A percentile compares a stretch with the other conserved stretches of the same genome.
Conservation (phyloP, 2,113 vertebrate species). For the Tragulus kanchil region DNA sequence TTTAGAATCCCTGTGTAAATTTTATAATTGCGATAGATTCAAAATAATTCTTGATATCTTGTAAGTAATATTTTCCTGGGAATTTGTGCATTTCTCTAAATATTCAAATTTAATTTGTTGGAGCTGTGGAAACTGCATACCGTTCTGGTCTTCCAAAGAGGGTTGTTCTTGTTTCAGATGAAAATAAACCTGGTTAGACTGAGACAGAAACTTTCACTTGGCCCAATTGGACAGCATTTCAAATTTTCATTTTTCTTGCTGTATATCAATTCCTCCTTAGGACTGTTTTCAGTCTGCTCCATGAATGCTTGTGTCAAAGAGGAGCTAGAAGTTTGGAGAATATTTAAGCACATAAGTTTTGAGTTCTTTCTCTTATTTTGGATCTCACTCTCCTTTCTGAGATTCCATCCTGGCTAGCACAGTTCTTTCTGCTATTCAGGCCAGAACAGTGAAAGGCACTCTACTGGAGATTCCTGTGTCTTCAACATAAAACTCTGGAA, state of each 20-base stretch:
- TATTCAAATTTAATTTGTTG: neutral
- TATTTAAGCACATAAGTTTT: neutral
- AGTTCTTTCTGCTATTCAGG: neutral
- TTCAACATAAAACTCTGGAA: neutral
- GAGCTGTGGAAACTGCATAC: neutral
- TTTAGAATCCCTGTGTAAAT: neutral
- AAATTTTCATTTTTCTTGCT: neutral
- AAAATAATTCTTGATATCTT: neutral
- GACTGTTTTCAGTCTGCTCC: neutral
- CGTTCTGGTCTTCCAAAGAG: neutral
- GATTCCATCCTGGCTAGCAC: neutral
- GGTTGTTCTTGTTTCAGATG: neutral
- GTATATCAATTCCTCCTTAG: neutral
- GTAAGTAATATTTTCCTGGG: neutral
- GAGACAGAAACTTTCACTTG: neutral
- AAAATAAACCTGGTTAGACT: neutral
- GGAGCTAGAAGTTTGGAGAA: neutral
- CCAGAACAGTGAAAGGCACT: neutral
- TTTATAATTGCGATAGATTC: neutral
- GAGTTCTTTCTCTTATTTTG: neutral
- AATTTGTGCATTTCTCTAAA: neutral
- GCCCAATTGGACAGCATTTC: neutral
- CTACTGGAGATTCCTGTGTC: neutral
- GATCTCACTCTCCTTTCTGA: neutral
- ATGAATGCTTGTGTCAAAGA: neutral